These are phyloP conservation scores for Apamea monoglypha DNA, from an alignment of 2,888 invertebrate genomes.

Conservation along the genomic window DNA sequence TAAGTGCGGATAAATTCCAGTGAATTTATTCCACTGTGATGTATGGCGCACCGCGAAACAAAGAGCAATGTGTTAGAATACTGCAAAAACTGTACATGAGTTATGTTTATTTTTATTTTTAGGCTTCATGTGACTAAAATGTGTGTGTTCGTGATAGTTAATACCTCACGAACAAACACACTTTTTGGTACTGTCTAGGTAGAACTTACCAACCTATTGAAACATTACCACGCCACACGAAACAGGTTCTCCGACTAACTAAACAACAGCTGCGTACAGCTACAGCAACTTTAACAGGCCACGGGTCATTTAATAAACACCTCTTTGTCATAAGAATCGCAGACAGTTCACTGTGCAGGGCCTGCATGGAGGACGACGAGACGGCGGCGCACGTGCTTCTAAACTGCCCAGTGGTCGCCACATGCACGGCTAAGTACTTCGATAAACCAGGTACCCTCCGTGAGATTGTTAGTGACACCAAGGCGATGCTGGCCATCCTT, in stretches of 20 bases:
- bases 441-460: not conserved
- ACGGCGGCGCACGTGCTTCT: not conserved
- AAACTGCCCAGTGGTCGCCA: not conserved
- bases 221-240: not conserved
- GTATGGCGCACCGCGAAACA: slow-evolving; percentile 48
- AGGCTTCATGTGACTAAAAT: not conserved
- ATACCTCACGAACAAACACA: not conserved
- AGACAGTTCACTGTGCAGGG: not conserved
- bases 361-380: not conserved
- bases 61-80: slow-evolving; percentile 18
- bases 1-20: slow-evolving; percentile 67
- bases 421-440: not conserved
- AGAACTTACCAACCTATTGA: not conserved
- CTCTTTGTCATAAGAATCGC: not conserved
- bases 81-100: slow-evolving; percentile 9
- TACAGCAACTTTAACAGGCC: not conserved
- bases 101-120: not conserved
- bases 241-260: not conserved
- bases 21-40: slow-evolving; percentile 65
- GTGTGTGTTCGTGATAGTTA: not conserved
- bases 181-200: not conserved
- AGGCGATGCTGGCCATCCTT: not conserved
- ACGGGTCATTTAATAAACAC: too few relatives aligned
- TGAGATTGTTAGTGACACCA: not conserved
- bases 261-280: not conserved